phyloP scores from a whole-genome alignment of 1,140 invertebrate genomes.

The Cyrtorhinus lividipennis region DNA sequence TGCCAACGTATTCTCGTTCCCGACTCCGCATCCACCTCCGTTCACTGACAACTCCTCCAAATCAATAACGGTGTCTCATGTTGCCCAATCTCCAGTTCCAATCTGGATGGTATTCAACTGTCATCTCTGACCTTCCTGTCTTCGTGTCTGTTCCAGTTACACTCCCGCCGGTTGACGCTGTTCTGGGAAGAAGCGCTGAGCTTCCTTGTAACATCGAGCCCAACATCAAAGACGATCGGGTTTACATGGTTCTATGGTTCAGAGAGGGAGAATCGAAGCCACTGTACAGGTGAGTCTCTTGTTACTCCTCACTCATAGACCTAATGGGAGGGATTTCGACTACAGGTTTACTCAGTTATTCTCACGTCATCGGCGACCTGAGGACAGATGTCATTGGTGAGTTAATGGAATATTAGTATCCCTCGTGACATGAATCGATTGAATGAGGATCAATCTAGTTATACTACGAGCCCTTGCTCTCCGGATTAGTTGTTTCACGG shows the following conservation, averaged over 20 bases:
- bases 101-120: neutral
- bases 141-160: conserved; percentile 20
- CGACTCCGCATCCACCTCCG: neutral
- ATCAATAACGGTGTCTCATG: neutral
- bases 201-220: conserved; percentile 74
- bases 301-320: no score
- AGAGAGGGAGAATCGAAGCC: conserved; percentile 65
- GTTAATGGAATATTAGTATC: no score
- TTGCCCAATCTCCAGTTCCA: neutral
- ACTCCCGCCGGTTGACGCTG: conserved; percentile 46
- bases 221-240: conserved; percentile 56
- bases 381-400: no score
- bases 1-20: neutral
- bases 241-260: conserved; percentile 85
- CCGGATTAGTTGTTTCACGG: no score
- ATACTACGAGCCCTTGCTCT: no score
- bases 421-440: no score
- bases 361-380: no score
- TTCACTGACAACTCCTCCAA: neutral
- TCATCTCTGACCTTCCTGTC: neutral
- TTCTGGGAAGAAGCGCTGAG: conserved; percentile 57
- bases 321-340: no score
- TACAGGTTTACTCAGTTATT: no score
- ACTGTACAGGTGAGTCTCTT: conserved; percentile 65
- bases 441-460: no score